phyloP scores from a whole-genome alignment of 2,797 vertebrate genomes.

The Taenioides sp. region DNA sequence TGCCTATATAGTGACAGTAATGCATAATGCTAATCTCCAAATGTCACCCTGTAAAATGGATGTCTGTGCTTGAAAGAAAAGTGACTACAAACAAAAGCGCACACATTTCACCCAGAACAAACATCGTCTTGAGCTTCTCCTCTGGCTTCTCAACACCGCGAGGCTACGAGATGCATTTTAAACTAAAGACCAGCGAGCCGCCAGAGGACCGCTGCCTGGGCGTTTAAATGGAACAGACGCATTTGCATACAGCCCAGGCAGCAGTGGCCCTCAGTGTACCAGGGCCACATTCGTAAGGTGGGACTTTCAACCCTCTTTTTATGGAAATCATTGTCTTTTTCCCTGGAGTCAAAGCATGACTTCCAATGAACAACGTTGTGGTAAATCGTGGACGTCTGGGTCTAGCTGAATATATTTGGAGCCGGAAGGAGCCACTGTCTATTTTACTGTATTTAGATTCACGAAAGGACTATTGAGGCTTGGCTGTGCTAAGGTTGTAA shows the following conservation, averaged over 20 bases:
- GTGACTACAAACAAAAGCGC: neutral
- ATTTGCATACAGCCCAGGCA: slow-evolving; percentile 66
- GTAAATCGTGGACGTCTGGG: slow-evolving; percentile 41
- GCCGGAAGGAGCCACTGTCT: slow-evolving; percentile 5
- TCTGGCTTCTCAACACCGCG: slow-evolving; percentile 18
- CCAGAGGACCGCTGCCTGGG: slow-evolving; percentile 41
- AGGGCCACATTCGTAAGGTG: slow-evolving; percentile 53
- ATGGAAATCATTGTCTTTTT: slow-evolving; percentile 50
- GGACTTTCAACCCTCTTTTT: slow-evolving; percentile 44
- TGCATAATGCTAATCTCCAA: slow-evolving; percentile 25
- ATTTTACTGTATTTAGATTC: slow-evolving; percentile 18
- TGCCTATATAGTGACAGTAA: slow-evolving; percentile 10
- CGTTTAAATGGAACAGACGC: slow-evolving; percentile 49
- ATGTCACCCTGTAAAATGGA: slow-evolving; percentile 40
- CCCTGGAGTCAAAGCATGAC: slow-evolving; percentile 34
- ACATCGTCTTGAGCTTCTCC: slow-evolving; percentile 7
- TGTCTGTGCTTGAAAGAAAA: slow-evolving; percentile 6
- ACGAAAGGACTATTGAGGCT: slow-evolving; percentile 1
- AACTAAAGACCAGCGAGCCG: slow-evolving; percentile 53
- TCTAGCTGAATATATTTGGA: slow-evolving; percentile 30
- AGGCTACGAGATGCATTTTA: slow-evolving; percentile 41
- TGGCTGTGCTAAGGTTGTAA: neutral
- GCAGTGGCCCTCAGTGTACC: slow-evolving; percentile 31
- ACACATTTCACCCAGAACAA: slow-evolving; percentile 17
- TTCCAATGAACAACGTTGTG: slow-evolving; percentile 27